Percentiles rank a stretch among this genome's conserved stretches.
Evolutionary conservation across 2,888 invertebrate genomes (phyloP).

Genomic region (Diabrotica balteata): DNA sequence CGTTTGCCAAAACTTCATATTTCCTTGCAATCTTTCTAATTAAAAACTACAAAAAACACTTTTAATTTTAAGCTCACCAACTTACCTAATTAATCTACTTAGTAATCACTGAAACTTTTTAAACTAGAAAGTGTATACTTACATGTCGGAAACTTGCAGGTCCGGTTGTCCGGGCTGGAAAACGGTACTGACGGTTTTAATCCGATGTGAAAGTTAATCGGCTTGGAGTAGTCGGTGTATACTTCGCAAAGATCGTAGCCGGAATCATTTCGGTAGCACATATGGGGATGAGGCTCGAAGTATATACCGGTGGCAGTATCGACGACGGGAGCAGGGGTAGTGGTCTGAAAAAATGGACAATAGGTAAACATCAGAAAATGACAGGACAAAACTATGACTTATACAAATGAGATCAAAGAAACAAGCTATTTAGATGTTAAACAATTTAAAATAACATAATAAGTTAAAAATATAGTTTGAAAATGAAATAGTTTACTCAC

Average conservation of each 20-base stretch:
- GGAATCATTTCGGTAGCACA: slow-evolving; percentile 62
- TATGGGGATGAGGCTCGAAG: slow-evolving; percentile 62
- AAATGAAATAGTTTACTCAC: slow-evolving; percentile 2
- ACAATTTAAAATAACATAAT: neutral
- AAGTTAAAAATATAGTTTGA: neutral
- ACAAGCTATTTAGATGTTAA: too few species aligned
- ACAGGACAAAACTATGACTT: too few species aligned
- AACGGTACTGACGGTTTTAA: slow-evolving; percentile 61
- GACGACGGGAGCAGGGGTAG: slow-evolving; percentile 21
- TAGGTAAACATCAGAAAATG: too few species aligned
- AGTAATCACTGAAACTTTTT: too few species aligned
- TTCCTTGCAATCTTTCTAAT: too few species aligned
- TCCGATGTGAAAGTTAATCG: slow-evolving; percentile 64
- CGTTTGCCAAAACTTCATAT: too few species aligned
- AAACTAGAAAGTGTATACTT: slow-evolving; percentile 43
- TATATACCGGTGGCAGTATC: slow-evolving; percentile 18
- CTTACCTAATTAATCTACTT: too few species aligned
- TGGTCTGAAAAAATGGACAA: slow-evolving; percentile 23
- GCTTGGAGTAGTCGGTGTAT: slow-evolving; percentile 65
- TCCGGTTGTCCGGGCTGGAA: slow-evolving; percentile 47
- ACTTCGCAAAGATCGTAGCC: slow-evolving; percentile 65
- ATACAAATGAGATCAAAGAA: too few species aligned
- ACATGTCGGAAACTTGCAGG: slow-evolving; percentile 75
- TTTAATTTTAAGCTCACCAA: too few species aligned
- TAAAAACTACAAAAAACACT: too few species aligned